Conservation (phyloP, 2,888 invertebrate genomes). For the Adelphocoris suturalis region DNA sequence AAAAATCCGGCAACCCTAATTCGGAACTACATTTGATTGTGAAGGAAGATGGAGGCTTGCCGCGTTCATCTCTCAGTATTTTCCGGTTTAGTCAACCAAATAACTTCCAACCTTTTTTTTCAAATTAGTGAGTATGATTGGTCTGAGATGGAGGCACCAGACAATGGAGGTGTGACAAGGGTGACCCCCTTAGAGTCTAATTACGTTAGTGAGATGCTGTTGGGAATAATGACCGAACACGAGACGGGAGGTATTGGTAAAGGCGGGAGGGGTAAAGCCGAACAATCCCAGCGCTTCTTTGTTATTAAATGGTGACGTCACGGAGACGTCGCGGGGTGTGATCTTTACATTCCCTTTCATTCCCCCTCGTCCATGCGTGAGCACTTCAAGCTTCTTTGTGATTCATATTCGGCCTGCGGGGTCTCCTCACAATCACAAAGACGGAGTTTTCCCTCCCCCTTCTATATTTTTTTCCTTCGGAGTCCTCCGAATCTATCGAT, state of each 20-base stretch:
- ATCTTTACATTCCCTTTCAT: conserved; percentile 2
- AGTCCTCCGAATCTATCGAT: not conserved
- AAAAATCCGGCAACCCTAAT: no score
- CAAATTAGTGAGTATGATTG: not conserved
- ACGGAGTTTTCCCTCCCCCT: conserved; percentile 12
- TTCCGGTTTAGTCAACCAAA: not conserved
- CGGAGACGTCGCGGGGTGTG: conserved; percentile 31
- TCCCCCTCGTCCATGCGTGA: conserved; percentile 19
- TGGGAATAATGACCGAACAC: conserved; percentile 4
- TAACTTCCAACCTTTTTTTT: conserved; percentile 2
- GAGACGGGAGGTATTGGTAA: not conserved
- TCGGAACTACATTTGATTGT: no score
- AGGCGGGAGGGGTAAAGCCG: not conserved
- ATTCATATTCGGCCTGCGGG: conserved; percentile 42
- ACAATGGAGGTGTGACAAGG: conserved; percentile 64
- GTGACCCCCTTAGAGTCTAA: conserved; percentile 37
- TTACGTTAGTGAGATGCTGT: conserved; percentile 24
- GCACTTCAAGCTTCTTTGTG: conserved; percentile 3
- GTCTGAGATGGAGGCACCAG: not conserved
- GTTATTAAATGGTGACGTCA: conserved; percentile 62
- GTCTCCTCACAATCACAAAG: conserved; percentile 3
- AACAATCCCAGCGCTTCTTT: conserved; percentile 10
- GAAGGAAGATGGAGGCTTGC: no score
- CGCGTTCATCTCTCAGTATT: not conserved
- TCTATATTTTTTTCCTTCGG: not conserved